These are phyloP conservation scores for Xanthorhoe spadicearia DNA, from an alignment of 2,888 invertebrate species.

Conservation along the genomic window DNA sequence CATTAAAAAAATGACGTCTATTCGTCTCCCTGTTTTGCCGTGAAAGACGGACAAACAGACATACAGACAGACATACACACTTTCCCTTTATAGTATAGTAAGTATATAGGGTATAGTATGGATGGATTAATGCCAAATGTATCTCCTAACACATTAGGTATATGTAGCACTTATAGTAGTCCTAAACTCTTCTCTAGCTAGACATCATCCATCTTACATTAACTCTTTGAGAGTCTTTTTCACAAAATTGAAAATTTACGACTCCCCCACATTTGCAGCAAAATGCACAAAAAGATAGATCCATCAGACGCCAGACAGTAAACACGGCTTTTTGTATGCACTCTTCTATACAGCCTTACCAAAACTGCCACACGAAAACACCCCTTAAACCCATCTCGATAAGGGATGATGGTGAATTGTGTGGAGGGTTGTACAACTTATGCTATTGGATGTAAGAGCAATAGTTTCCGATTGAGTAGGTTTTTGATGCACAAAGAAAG, in stretches of 20 bases:
- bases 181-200: neutral
- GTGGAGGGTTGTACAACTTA: constrained; percentile 4
- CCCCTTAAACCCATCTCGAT: constrained; percentile 41
- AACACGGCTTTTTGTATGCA: constrained; percentile 63
- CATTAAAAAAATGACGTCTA: too few species aligned
- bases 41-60: too few species aligned
- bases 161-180: neutral
- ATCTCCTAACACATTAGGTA: neutral
- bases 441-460: constrained; percentile 29
- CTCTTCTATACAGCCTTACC: constrained; percentile 39
- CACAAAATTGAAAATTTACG: constrained; percentile 33
- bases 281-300: constrained; percentile 45
- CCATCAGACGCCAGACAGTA: constrained; percentile 59
- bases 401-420: constrained; percentile 28
- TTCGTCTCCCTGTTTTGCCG: too few species aligned
- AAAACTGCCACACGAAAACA: constrained; percentile 43
- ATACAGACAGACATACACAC: too few species aligned
- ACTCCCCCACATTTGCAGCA: constrained; percentile 34
- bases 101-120: too few species aligned
- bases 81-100: too few species aligned
- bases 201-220: constrained; percentile 6
- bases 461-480: constrained; percentile 34
- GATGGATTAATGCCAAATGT: too few species aligned
- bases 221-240: constrained; percentile 15
- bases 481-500: constrained; percentile 25